Evolutionary conservation across 1,140 invertebrate species (phyloP).

Genomic region (Hydropsyche tenuis): DNA sequence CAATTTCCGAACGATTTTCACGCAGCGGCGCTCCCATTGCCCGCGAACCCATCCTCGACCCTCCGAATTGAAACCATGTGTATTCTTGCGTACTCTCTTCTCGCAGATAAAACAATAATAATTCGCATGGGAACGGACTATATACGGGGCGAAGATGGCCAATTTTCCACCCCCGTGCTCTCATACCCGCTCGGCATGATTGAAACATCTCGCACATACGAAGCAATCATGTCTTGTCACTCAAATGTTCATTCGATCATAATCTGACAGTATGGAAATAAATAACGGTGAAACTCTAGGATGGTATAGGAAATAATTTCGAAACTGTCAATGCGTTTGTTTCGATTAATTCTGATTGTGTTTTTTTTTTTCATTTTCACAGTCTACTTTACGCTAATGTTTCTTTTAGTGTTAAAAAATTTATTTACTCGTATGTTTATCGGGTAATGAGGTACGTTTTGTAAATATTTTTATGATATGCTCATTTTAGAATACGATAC

Average conservation of each 20-base stretch:
- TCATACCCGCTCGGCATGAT: conserved; percentile 17
- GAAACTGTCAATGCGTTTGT: no score
- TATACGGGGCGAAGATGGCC: neutral
- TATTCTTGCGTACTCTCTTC: conserved; percentile 2
- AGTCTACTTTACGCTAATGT: no score
- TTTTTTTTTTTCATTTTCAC: no score
- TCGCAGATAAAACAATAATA: conserved; percentile 25
- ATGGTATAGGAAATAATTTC: no score
- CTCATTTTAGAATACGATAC: no score
- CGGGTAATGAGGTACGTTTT: no score
- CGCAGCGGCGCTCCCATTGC: neutral
- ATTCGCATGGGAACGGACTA: neutral
- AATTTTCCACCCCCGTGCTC: conserved; percentile 8
- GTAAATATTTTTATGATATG: no score
- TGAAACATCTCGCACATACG: conserved; percentile 45
- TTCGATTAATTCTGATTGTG: no score
- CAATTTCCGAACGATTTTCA: neutral
- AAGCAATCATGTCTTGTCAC: conserved; percentile 49
- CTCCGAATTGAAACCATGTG: neutral
- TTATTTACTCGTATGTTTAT: no score
- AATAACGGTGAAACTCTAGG: neutral
- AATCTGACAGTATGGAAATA: conserved; percentile 48
- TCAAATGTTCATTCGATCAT: conserved; percentile 50
- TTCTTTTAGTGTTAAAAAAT: no score
- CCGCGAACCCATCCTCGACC: neutral